phyloP scores from a whole-genome alignment of 2,888 invertebrate genomes.

The Athetis lepigone region DNA sequence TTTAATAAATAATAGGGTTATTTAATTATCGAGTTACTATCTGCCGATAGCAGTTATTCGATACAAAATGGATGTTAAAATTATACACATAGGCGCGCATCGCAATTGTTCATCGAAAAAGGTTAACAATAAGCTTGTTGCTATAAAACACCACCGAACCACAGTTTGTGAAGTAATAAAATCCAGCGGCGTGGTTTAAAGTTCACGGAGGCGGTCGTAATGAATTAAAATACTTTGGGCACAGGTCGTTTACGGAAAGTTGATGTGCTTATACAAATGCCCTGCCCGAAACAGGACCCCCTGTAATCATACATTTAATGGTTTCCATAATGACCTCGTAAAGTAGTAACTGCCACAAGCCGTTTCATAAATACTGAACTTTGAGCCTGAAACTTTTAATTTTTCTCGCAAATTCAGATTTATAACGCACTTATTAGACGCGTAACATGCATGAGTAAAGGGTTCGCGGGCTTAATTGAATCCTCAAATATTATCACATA shows the following conservation, averaged over 20 bases:
- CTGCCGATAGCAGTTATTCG: background rate
- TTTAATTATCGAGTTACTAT: background rate
- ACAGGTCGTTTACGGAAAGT: slow-evolving; percentile 85
- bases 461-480: slow-evolving; percentile 27
- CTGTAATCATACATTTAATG: slow-evolving; percentile 88
- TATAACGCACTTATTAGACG: slow-evolving; percentile 56
- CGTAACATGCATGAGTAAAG: slow-evolving; percentile 41
- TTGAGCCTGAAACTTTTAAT: slow-evolving; percentile 69
- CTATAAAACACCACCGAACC: slow-evolving; percentile 71
- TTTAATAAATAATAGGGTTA: background rate
- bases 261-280: slow-evolving; percentile 87
- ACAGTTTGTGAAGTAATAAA: slow-evolving; percentile 81
- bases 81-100: slow-evolving; percentile 8
- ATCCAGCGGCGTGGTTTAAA: slow-evolving; percentile 77
- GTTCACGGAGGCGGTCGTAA: slow-evolving; percentile 74
- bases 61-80: background rate
- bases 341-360: slow-evolving; percentile 84
- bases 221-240: slow-evolving; percentile 82
- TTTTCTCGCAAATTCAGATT: slow-evolving; percentile 69
- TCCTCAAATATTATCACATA: slow-evolving; percentile 20
- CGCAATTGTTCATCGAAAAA: slow-evolving; percentile 56
- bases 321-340: slow-evolving; percentile 87
- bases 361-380: slow-evolving; percentile 85
- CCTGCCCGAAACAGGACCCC: slow-evolving; percentile 81
- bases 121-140: slow-evolving; percentile 68